A percentile compares a stretch with the other conserved stretches of the same genome.
These are phyloP conservation scores for Albula goreensis DNA, from an alignment of 2,113 vertebrate genomes.

Conservation along the genomic window DNA sequence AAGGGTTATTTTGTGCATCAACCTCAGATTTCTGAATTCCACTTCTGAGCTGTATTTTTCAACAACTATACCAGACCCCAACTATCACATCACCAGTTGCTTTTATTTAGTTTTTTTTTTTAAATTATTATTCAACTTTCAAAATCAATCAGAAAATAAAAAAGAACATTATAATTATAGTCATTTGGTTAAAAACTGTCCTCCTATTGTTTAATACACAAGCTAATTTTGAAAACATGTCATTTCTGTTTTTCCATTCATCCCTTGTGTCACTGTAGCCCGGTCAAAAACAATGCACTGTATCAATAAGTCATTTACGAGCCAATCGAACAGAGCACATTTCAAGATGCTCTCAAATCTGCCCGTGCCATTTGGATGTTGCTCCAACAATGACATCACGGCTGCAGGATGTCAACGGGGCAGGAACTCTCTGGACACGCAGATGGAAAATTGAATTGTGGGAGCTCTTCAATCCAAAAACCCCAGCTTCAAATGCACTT, in stretches of 20 bases:
- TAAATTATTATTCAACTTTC: too few relatives aligned
- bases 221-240: background rate
- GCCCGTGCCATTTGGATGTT: slow-evolving; percentile 16
- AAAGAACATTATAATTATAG: too few relatives aligned
- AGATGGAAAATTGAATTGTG: slow-evolving; percentile 50
- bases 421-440: slow-evolving; percentile 41
- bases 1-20: too few relatives aligned
- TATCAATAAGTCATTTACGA: slow-evolving; percentile 24
- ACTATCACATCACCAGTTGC: too few relatives aligned
- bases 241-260: background rate
- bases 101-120: too few relatives aligned
- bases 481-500: slow-evolving; percentile 6
- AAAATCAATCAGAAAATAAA: too few relatives aligned
- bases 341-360: slow-evolving; percentile 13
- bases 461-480: slow-evolving; percentile 37
- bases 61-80: too few relatives aligned
- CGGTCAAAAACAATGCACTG: slow-evolving; percentile 30
- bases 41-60: too few relatives aligned
- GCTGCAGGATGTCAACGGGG: slow-evolving; percentile 32
- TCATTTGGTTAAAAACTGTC: background rate
- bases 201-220: background rate
- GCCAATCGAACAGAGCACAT: slow-evolving; percentile 32
- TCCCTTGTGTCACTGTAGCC: background rate
- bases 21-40: too few relatives aligned
- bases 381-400: slow-evolving; percentile 40